phyloP scores from a whole-genome alignment of 2,888 invertebrate species.

The Sphaeridia pumilis region DNA sequence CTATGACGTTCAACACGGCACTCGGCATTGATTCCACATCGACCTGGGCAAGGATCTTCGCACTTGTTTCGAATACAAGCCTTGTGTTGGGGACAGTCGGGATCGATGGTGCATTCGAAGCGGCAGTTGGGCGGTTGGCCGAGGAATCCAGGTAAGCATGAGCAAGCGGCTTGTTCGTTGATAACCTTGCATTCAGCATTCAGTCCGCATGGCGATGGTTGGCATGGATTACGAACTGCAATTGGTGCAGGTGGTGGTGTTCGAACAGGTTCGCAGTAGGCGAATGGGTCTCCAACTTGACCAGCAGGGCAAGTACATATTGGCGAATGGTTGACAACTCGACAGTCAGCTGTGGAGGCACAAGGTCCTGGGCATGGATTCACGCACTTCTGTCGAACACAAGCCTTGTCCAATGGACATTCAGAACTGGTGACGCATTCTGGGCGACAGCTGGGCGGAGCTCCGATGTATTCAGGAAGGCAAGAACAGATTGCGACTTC shows the following conservation, averaged over 20 bases:
- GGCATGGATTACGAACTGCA: constrained; percentile 22
- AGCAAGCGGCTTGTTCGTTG: constrained; percentile 53
- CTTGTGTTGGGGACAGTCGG: constrained; percentile 53
- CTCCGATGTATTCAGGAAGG: constrained; percentile 37
- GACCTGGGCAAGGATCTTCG: constrained; percentile 34
- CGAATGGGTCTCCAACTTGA: constrained; percentile 26
- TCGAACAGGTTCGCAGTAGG: constrained; percentile 14
- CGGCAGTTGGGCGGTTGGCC: constrained; percentile 36
- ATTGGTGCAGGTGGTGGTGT: constrained; percentile 18
- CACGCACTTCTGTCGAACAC: constrained; percentile 37
- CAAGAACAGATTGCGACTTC: constrained; percentile 44
- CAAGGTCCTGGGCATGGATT: constrained; percentile 53
- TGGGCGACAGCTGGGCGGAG: constrained; percentile 37
- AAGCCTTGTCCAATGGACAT: constrained; percentile 37
- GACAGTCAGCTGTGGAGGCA: constrained; percentile 61
- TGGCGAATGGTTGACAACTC: constrained; percentile 70
- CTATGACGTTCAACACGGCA: constrained; percentile 36
- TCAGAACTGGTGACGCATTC: constrained; percentile 38
- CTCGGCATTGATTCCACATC: constrained; percentile 37
- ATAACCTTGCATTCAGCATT: constrained; percentile 61
- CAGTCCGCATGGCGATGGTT: constrained; percentile 53
- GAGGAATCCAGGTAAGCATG: constrained; percentile 45
- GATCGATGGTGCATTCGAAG: constrained; percentile 59
- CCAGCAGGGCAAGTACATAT: constrained; percentile 57
- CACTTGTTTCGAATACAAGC: constrained; percentile 42